A percentile compares a stretch with the other conserved stretches of the same genome.
Evolutionary conservation across 2,888 invertebrate species (phyloP).

Genomic region (Endotricha flammealis): DNA sequence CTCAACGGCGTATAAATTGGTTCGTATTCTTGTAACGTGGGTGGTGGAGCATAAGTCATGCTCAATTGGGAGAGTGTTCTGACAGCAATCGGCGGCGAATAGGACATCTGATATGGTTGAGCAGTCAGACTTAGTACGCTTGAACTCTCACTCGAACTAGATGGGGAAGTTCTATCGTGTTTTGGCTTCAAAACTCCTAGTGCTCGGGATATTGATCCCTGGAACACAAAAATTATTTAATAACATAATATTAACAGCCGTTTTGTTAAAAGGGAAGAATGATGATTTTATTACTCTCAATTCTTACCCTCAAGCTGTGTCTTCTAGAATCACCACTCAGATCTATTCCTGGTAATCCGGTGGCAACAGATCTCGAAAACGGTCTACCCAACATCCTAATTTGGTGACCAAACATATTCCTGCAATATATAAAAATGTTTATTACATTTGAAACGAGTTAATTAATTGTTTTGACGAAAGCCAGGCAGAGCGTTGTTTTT

Average conservation of each 20-base stretch:
- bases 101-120: constrained; percentile 67
- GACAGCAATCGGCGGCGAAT: constrained; percentile 75
- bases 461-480: constrained; percentile 37
- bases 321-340: constrained; percentile 73
- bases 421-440: constrained; percentile 49
- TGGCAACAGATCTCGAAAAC: constrained; percentile 81
- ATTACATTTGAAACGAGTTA: constrained; percentile 25
- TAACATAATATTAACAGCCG: neutral
- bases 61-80: constrained; percentile 77
- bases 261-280: no score
- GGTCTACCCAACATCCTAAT: constrained; percentile 82
- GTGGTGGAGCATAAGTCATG: constrained; percentile 79
- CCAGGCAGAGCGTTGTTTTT: constrained; percentile 55
- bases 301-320: constrained; percentile 79
- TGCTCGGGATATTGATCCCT: constrained; percentile 87
- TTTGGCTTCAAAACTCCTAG: constrained; percentile 82
- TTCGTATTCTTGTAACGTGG: constrained; percentile 74
- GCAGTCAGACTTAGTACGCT: constrained; percentile 75
- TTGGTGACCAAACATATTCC: constrained; percentile 81
- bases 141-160: constrained; percentile 82
- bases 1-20: constrained; percentile 70
- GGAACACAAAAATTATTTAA: constrained; percentile 26
- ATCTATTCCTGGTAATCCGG: constrained; percentile 74
- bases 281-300: no score
- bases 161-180: constrained; percentile 81